Evolutionary conservation across 2,888 invertebrate species (phyloP).

Genomic region (Drosophila pullipes): DNA sequence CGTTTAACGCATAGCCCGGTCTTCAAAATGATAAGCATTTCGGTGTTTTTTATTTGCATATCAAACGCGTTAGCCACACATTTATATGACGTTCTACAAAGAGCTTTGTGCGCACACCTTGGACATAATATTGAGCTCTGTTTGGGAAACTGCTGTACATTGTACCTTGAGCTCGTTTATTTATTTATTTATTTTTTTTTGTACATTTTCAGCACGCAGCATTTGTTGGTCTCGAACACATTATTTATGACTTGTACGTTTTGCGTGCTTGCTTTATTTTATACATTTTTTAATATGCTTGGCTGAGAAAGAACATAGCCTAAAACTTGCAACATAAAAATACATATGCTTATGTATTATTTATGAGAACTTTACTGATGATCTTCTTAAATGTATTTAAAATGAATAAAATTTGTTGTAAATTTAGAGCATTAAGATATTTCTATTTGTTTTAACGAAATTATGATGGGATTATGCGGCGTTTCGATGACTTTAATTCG

Average conservation of each 20-base stretch:
- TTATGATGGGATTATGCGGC: slow-evolving; percentile 21
- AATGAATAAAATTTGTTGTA: neutral
- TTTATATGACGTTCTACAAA: slow-evolving; percentile 41
- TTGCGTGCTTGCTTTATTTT: slow-evolving; percentile 14
- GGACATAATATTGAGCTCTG: slow-evolving; percentile 57
- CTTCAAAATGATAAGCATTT: slow-evolving; percentile 51
- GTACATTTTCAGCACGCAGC: slow-evolving; percentile 62
- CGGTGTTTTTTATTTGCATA: slow-evolving; percentile 63
- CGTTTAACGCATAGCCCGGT: slow-evolving; percentile 22
- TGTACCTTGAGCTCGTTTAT: slow-evolving; percentile 51
- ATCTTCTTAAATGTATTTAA: slow-evolving; percentile 30
- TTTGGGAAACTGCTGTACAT: slow-evolving; percentile 31
- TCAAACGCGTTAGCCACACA: slow-evolving; percentile 63
- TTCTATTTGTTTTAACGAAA: slow-evolving; percentile 15
- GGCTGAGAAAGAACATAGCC: slow-evolving; percentile 29
- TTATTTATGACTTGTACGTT: slow-evolving; percentile 67
- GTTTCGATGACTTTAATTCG: slow-evolving; percentile 39
- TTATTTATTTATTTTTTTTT: neutral
- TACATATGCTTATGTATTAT: slow-evolving; percentile 52
- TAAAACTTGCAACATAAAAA: slow-evolving; percentile 47
- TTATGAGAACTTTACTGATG: slow-evolving; percentile 47
- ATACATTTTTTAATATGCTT: slow-evolving; percentile 33
- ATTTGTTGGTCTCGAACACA: slow-evolving; percentile 55
- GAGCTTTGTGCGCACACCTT: slow-evolving; percentile 25
- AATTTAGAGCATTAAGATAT: neutral